A percentile compares a stretch with the other conserved stretches of the same genome.
Conservation (phyloP, 2,888 invertebrate species). For the Lomographa bimaculata region DNA sequence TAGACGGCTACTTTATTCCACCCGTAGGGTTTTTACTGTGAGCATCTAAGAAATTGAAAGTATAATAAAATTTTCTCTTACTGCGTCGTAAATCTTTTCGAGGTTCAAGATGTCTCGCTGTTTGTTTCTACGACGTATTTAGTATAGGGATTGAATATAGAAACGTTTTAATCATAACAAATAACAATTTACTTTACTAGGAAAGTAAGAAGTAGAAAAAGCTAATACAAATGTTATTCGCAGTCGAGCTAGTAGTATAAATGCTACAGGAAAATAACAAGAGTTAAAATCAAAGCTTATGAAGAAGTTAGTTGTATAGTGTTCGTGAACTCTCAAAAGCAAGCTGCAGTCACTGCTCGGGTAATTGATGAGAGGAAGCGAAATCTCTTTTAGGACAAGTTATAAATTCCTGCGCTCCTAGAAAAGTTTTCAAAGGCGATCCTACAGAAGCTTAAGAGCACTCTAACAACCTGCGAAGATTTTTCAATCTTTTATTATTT, state of each 20-base stretch:
- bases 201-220: no score
- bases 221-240: no score
- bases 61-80: slow-evolving; percentile 59
- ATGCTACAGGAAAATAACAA: no score
- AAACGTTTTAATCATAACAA: no score
- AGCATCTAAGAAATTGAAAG: slow-evolving; percentile 57
- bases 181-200: no score
- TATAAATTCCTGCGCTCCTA: slow-evolving; percentile 50
- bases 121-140: slow-evolving; percentile 45
- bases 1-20: slow-evolving; percentile 40
- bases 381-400: slow-evolving; percentile 41
- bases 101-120: slow-evolving; percentile 47
- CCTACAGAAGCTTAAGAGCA: slow-evolving; percentile 45
- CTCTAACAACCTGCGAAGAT: slow-evolving; percentile 39
- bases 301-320: no score
- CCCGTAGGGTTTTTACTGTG: slow-evolving; percentile 45
- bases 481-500: slow-evolving; percentile 47
- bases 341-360: slow-evolving; percentile 7
- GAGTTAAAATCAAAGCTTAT: no score
- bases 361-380: slow-evolving; percentile 43
- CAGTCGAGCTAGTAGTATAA: no score
- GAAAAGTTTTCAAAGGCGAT: no score
- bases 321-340: slow-evolving; percentile 5
- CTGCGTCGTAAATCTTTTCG: slow-evolving; percentile 64
- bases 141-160: slow-evolving; percentile 37